Conservation (phyloP, 2,797 vertebrate species). For the Diglossa cyanea region DNA sequence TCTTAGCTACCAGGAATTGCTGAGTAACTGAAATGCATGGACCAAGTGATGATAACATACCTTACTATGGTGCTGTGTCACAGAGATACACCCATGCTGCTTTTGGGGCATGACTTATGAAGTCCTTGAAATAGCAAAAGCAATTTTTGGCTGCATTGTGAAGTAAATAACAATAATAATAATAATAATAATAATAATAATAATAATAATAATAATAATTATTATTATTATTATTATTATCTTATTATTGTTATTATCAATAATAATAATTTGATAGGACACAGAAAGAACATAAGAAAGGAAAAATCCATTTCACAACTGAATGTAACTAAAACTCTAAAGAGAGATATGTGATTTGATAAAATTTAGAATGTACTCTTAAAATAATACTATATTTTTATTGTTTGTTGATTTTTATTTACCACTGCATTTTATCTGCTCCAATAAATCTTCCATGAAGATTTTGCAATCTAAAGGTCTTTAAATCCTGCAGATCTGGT, state of each 20-base stretch:
- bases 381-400: neutral
- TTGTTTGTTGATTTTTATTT: neutral
- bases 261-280: neutral
- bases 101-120: neutral
- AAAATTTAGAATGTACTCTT: neutral
- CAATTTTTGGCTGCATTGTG: neutral
- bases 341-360: neutral
- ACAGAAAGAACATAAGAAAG: neutral
- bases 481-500: neutral
- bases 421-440: accelerated
- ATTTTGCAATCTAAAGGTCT: neutral
- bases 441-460: neutral
- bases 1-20: neutral
- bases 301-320: neutral
- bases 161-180: neutral
- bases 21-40: neutral
- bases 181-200: too few relatives aligned
- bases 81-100: neutral
- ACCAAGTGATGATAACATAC: neutral
- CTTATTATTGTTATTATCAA: neutral
- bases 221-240: neutral
- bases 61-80: neutral
- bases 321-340: neutral
- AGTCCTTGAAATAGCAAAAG: neutral
- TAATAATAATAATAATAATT: too few relatives aligned